Evolutionary conservation across 2,888 invertebrate genomes (phyloP).

Genomic region (Tipula helvola): DNA sequence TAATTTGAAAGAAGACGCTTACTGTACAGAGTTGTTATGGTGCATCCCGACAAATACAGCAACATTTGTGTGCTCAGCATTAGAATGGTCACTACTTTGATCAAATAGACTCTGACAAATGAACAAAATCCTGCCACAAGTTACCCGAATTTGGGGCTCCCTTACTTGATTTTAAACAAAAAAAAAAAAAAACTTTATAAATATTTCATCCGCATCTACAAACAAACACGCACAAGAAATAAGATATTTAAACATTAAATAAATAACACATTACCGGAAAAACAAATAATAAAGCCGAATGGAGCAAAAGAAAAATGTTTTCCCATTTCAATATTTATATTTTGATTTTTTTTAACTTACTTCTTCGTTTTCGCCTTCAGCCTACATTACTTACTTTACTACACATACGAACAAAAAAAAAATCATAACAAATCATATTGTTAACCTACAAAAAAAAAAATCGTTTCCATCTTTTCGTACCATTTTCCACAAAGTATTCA

Average conservation of each 20-base stretch:
- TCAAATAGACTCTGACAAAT: too few species aligned
- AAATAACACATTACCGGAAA: constrained; percentile 4
- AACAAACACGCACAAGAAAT: not conserved
- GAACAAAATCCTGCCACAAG: too few species aligned
- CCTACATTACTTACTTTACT: not conserved
- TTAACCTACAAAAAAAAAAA: constrained; percentile 1
- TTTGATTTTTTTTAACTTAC: not conserved
- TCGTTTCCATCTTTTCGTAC: not conserved
- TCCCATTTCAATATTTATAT: not conserved
- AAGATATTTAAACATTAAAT: constrained; percentile 1
- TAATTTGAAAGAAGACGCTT: too few species aligned
- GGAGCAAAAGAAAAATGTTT: not conserved
- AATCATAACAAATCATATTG: not conserved
- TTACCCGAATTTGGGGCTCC: too few species aligned
- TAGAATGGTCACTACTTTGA: too few species aligned
- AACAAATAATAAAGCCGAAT: not conserved
- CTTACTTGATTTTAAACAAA: not conserved
- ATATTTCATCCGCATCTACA: not conserved
- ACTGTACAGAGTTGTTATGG: too few species aligned
- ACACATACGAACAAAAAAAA: not conserved
- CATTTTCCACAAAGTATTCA: not conserved
- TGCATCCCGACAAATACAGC: too few species aligned
- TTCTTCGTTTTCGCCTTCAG: not conserved
- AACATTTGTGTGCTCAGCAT: too few species aligned
- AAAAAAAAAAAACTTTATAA: not conserved